phyloP scores from a whole-genome alignment of 1,140 invertebrate genomes.

The Vanessa atalanta region DNA sequence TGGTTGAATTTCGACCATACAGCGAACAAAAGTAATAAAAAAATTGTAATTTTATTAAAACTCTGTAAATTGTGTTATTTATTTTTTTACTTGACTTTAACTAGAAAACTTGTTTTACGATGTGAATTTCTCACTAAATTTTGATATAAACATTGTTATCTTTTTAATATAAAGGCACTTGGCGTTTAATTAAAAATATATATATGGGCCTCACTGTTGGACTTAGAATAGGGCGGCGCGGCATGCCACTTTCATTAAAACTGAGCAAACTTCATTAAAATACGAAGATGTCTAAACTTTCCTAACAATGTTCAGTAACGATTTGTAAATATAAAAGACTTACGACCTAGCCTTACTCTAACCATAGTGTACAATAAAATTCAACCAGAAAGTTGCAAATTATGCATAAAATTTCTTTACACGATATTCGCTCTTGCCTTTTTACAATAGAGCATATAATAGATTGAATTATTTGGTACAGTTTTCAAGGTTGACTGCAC shows the following conservation, averaged over 20 bases:
- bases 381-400: conserved; percentile 13
- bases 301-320: conserved; percentile 21
- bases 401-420: not conserved
- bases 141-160: too few species aligned
- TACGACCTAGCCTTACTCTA: conserved; percentile 14
- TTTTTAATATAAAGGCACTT: too few species aligned
- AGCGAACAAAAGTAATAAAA: too few species aligned
- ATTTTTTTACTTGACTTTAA: too few species aligned
- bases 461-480: not conserved
- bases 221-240: not conserved
- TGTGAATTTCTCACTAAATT: too few species aligned
- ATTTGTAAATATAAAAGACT: conserved; percentile 23
- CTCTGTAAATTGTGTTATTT: too few species aligned
- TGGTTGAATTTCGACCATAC: too few species aligned
- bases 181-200: too few species aligned
- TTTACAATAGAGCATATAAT: not conserved
- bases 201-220: not conserved
- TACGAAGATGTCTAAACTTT: conserved; percentile 6
- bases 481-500: conserved; percentile 19
- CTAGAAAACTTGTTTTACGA: too few species aligned
- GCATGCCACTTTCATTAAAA: not conserved
- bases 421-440: not conserved
- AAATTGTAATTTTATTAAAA: too few species aligned
- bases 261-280: conserved; percentile 11
- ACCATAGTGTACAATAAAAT: conserved; percentile 6